Percentiles rank a stretch among this genome's conserved stretches.
Conservation (phyloP, 2,113 vertebrate species). For the Hippolais icterina region DNA sequence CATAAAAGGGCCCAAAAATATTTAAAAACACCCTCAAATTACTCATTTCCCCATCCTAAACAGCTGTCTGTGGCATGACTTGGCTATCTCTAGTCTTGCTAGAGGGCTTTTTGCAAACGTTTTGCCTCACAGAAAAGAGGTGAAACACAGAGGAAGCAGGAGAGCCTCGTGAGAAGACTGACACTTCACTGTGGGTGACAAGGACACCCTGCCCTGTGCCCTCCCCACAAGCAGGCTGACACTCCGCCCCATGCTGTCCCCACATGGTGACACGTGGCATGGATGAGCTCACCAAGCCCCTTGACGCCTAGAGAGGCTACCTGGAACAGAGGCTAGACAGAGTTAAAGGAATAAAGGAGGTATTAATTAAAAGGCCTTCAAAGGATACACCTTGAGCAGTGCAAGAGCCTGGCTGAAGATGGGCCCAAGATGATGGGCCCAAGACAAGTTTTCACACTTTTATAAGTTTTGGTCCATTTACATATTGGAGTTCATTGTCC, state of each 20-base stretch:
- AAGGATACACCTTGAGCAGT: not conserved
- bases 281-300: not conserved
- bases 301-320: not conserved
- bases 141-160: not conserved
- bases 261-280: accelerated
- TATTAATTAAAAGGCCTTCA: not conserved
- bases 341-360: not conserved
- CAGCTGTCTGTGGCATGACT: not conserved
- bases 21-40: not conserved
- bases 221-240: not conserved
- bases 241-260: not conserved
- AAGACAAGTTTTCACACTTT: not conserved
- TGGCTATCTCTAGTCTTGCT: not conserved
- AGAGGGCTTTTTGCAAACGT: not conserved
- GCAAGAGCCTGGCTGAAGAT: not conserved
- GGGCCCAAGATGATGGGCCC: too few relatives aligned
- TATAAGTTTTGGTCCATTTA: not conserved
- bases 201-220: not conserved
- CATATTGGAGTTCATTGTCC: not conserved
- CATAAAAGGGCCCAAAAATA: not conserved
- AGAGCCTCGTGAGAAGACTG: not conserved
- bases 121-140: not conserved
- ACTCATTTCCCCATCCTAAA: not conserved
- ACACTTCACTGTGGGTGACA: not conserved
- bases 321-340: not conserved